Base-by-base conservation (phyloP, 2,113 vertebrate genomes). In the Podarcis raffonei region DNA sequence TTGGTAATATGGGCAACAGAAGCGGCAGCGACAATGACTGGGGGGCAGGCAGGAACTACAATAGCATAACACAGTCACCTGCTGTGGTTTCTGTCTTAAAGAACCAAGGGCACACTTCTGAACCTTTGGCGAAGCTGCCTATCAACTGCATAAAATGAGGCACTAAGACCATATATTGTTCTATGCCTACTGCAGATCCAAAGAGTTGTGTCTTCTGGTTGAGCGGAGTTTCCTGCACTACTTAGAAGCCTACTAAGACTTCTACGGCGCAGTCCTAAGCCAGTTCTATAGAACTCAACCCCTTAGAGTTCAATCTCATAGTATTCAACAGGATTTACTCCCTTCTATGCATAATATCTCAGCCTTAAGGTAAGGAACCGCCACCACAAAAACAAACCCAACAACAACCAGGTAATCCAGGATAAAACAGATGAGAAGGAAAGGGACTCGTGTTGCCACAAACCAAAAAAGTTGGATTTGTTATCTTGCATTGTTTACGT, bases 401-500 rank as follows among this genome's bases (percentile, higher is more conserved):
- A 53, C 48, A 53, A 53, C 48, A 53, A 22, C 23, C 7, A 18
- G 16, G 75, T 92, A 87, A 25, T 88, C 80, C 13, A n/a, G 35
- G 82, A 91, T 95, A 86, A 76, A 35, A 35, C 89, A 4, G 30
- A 86, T 83, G 16, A 1, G 86, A 30, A 74, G 35, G 18, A 84
- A 80, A 90, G 65, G 32, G 30, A 22, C 48, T 81, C 81, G 78
- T 77, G 92, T 71, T 35, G 66, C n/a, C 48, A 81, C 72, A 83
- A 90, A 89, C 78, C 2, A 65, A 89, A 88, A 22, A 74, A 62
- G 13, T 0, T 1, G 65, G n/a, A 27, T 37, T 81, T 90, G 78
- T 89, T 85, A 85, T 35, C n/a, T 86, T 87, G 77, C 32, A 79
- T 85, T 87, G 6, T 90, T 88, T 93, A 88, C 53, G 74, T 88